Base-by-base conservation (phyloP, 2,888 invertebrate species). In the Cryptops parisi region DNA sequence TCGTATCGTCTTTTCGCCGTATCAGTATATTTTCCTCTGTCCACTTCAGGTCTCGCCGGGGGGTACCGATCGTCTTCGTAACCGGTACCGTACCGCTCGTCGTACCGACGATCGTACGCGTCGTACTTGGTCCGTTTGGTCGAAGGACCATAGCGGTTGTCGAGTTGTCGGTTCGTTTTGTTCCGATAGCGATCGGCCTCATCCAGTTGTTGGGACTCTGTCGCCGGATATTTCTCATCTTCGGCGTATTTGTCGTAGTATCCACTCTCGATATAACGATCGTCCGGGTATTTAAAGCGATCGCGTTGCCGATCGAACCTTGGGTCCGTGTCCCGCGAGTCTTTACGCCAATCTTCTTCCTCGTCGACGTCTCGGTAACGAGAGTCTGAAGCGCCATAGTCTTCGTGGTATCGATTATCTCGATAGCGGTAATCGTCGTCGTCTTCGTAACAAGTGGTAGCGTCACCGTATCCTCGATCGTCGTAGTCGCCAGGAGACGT, bases 381-480 rank as follows among this genome's bases (percentile, higher is more conserved):
- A n/a, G n/a, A n/a, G n/a, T n/a, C n/a, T n/a, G n/a, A n/a, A n/a
- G n/a, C n/a, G 6, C 26, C 50, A 51, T 64, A 64, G 38, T 65
- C 64, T 61, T 27, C n/a, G 17, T 22, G 23, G 48, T 52, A 21
- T 12, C 23, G 21, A 26, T 23, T 43, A 21, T 44, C 22, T 15
- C 6, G 17, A 12, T 27, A 19, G 22, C 26, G 43, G 43, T 50
- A n/a, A 22, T 49, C 26, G 23, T 53, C 33, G 19, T 47, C 25
- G 9, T 27, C 65, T 38, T 65, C 64, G 62, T 25, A 40, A 24
- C 23, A 19, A 40, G 49, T 26, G 24, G 12, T 22, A 40, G 15
- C 46, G 22, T 40, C 21, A 21, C 5, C 23, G 12, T 17, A 21
- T 17, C 40, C 24, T 1, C 40, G 40, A 25, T 47, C 25, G 21